A percentile compares a stretch with the other conserved stretches of the same genome.
phyloP scores from a whole-genome alignment of 92 coral and sea anemone genomes.

The Zoanthus sansibaricus region DNA sequence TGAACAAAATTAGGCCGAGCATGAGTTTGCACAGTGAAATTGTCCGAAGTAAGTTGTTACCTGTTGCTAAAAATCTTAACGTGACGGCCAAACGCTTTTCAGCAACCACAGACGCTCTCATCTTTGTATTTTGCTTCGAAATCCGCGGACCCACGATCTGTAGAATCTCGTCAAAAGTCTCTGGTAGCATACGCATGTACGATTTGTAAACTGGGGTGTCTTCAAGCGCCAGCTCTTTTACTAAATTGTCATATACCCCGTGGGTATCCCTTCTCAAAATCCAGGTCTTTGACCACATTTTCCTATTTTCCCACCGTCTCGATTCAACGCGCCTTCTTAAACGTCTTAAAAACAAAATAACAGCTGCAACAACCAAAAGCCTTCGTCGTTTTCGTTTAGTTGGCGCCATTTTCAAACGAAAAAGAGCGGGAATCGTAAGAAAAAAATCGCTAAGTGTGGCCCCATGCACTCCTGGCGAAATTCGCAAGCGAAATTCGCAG shows the following conservation, averaged over 20 bases:
- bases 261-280: constrained; percentile 29
- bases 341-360: constrained; percentile 5
- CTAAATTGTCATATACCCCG: constrained; percentile 30
- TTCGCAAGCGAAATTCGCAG: constrained; percentile 11
- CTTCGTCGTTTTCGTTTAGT: background rate
- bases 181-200: constrained; percentile 31
- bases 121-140: constrained; percentile 22
- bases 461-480: background rate
- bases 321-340: constrained; percentile 20
- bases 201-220: constrained; percentile 19
- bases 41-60: constrained; percentile 24
- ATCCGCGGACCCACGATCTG: constrained; percentile 26
- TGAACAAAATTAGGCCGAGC: constrained; percentile 18
- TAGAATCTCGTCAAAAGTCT: constrained; percentile 28
- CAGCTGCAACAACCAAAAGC: background rate
- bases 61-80: constrained; percentile 32
- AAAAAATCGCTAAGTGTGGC: background rate
- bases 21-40: constrained; percentile 19
- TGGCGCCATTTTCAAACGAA: background rate
- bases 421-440: background rate
- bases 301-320: constrained; percentile 19
- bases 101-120: constrained; percentile 28
- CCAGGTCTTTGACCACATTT: constrained; percentile 34
- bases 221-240: constrained; percentile 20
- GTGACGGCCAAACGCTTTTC: constrained; percentile 21